phyloP scores from a whole-genome alignment of 2,888 invertebrate genomes.

The Conops quadrifasciatus region DNA sequence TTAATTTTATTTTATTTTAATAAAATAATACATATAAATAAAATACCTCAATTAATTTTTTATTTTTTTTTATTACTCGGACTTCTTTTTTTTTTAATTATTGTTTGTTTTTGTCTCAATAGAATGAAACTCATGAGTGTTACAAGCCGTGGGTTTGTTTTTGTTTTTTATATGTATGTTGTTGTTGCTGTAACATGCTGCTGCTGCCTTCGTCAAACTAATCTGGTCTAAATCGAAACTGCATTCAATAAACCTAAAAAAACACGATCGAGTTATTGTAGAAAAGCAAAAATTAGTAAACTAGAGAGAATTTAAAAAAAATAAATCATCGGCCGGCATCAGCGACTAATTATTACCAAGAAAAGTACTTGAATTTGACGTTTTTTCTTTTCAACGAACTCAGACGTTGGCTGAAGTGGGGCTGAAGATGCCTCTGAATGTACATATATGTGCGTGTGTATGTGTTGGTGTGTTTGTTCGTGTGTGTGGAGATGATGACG shows the following conservation, averaged over 20 bases:
- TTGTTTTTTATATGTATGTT: constrained; percentile 4
- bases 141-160: too few relatives aligned
- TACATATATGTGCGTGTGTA: background rate
- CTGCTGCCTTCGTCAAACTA: background rate
- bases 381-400: constrained; percentile 50
- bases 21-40: too few relatives aligned
- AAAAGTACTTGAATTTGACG: constrained; percentile 64
- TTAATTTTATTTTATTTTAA: too few relatives aligned
- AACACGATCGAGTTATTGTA: too few relatives aligned
- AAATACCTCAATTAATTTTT: too few relatives aligned
- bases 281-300: background rate
- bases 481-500: background rate
- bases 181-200: constrained; percentile 4
- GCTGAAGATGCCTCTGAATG: background rate
- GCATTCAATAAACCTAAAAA: too few relatives aligned
- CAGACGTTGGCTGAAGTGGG: background rate
- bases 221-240: too few relatives aligned
- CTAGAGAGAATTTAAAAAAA: constrained; percentile 57
- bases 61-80: too few relatives aligned
- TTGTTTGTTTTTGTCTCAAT: too few relatives aligned
- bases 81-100: too few relatives aligned
- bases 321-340: constrained; percentile 35
- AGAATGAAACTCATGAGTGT: too few relatives aligned
- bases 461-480: background rate
- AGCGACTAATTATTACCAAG: constrained; percentile 64